These are phyloP conservation scores for Glyphotaelius pellucidus DNA, from an alignment of 2,888 invertebrate genomes.

Conservation along the genomic window DNA sequence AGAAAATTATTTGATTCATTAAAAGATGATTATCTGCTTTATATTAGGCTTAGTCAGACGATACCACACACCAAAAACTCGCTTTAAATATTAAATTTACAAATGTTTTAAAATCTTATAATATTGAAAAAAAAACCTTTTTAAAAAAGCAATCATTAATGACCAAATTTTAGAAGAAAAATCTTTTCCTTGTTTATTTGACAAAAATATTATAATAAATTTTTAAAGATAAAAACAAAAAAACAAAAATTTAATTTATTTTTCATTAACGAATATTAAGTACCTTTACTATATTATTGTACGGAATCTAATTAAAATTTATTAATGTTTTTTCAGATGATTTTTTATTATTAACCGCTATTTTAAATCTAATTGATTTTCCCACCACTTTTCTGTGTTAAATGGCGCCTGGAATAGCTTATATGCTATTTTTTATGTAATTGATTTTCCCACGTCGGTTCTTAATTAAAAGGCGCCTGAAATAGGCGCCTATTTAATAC, in stretches of 20 bases:
- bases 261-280: no score
- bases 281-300: no score
- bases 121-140: background rate
- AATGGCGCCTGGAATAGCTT: no score
- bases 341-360: background rate
- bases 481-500: no score
- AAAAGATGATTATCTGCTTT: background rate
- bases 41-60: background rate
- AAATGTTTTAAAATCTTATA: background rate
- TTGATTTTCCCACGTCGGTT: no score
- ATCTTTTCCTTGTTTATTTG: background rate
- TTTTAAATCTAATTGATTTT: no score
- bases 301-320: no score
- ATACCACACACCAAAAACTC: background rate
- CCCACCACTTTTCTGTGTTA: no score
- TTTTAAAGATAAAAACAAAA: background rate
- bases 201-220: background rate
- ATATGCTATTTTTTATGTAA: no score
- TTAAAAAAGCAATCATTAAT: background rate
- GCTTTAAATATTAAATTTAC: constrained; percentile 4
- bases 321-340: no score
- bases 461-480: no score
- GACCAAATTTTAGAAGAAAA: background rate
- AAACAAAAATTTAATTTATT: no score
- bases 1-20: background rate